Evolutionary conservation across 2,113 vertebrate genomes (phyloP).

Genomic region (Piliocolobus tephrosceles): DNA sequence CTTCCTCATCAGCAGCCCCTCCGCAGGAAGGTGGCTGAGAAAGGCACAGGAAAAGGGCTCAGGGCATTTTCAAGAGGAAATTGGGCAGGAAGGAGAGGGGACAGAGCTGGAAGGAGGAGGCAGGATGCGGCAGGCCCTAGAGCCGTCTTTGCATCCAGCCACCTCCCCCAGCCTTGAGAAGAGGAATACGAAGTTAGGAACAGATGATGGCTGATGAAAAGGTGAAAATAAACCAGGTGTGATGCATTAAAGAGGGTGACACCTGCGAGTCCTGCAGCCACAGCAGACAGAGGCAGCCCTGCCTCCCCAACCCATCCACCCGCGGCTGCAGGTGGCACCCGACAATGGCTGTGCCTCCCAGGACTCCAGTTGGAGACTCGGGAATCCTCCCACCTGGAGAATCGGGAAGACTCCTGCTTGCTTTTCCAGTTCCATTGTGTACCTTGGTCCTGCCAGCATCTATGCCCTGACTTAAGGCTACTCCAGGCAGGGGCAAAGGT

Average conservation of each 20-base stretch:
- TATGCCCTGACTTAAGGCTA: not conserved
- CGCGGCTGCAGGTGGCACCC: accelerated
- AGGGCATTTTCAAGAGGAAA: not conserved
- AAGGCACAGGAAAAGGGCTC: not conserved
- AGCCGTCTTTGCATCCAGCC: accelerated
- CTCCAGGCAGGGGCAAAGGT: accelerated
- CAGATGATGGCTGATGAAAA: not conserved
- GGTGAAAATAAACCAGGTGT: no score
- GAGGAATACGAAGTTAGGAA: not conserved
- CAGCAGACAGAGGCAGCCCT: no score
- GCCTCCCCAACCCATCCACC: accelerated
- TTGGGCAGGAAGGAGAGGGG: accelerated
- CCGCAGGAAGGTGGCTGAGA: not conserved
- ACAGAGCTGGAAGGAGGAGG: no score
- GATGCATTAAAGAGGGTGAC: no score
- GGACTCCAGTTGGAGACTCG: not conserved
- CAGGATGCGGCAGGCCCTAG: accelerated
- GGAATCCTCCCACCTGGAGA: not conserved
- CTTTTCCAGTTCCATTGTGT: accelerated
- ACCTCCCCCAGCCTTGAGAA: not conserved
- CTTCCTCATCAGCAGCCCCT: not conserved
- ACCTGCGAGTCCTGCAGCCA: no score
- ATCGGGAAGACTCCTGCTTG: not conserved
- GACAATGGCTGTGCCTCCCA: not conserved
- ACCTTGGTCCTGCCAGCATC: no score